These are phyloP conservation scores for Ursus arctos DNA, from an alignment of 2,113 vertebrate species.

Conservation along the genomic window DNA sequence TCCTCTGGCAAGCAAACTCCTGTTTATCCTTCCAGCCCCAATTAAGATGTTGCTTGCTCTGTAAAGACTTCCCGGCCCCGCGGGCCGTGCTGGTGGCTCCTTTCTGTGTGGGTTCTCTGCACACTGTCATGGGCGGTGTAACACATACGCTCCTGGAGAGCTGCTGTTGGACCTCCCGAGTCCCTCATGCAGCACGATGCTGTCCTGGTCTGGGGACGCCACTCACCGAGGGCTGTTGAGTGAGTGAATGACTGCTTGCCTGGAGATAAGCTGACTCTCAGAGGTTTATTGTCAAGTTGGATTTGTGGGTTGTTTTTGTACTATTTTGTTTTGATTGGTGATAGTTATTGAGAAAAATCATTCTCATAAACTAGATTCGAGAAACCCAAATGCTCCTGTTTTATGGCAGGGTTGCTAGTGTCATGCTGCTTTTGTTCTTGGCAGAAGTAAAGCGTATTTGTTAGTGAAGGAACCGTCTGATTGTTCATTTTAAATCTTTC, in stretches of 20 bases:
- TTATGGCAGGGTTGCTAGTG: neutral
- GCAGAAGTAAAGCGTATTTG: neutral
- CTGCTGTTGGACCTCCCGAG: fast-evolving
- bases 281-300: neutral
- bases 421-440: neutral
- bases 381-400: neutral
- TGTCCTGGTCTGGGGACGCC: neutral
- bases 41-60: neutral
- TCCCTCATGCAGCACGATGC: fast-evolving
- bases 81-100: neutral
- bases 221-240: neutral
- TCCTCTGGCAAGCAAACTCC: neutral
- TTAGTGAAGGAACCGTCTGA: neutral
- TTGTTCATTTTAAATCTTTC: neutral
- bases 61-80: neutral
- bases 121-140: neutral
- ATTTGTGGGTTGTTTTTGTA: neutral
- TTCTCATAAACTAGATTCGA: neutral
- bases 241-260: neutral
- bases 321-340: neutral
- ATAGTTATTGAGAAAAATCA: neutral
- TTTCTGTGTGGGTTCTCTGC: neutral
- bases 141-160: fast-evolving
- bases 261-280: neutral
- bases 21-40: neutral